phyloP scores from a whole-genome alignment of 2,888 invertebrate species.

The Pandemis corylana region DNA sequence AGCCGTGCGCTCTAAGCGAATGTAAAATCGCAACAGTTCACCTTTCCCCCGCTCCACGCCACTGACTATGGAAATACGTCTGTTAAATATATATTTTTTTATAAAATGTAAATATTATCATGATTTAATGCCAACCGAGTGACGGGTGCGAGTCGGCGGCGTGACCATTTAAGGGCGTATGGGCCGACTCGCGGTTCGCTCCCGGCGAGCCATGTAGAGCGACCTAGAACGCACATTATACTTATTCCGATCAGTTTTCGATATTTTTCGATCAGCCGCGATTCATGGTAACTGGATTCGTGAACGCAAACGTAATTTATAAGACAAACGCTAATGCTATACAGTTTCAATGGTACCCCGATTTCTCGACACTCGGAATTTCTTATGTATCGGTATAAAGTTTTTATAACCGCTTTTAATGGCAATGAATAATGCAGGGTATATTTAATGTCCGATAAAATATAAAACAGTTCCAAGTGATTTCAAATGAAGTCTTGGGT shows the following conservation, averaged over 20 bases:
- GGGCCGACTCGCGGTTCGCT: slow-evolving; percentile 62
- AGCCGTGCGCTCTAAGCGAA: not conserved
- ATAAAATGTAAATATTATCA: slow-evolving; percentile 72
- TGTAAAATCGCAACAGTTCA: not conserved
- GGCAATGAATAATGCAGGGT: slow-evolving; percentile 40
- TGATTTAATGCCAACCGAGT: slow-evolving; percentile 60
- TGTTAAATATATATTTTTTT: too few species aligned
- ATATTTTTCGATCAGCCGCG: slow-evolving; percentile 22
- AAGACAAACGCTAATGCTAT: slow-evolving; percentile 5
- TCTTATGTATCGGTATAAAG: slow-evolving; percentile 21
- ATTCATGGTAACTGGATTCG: not conserved
- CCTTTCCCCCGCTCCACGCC: not conserved
- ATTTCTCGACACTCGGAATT: slow-evolving; percentile 28
- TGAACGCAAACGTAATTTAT: not conserved
- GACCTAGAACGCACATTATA: slow-evolving; percentile 44
- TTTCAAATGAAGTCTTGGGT: not conserved
- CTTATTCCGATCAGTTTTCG: not conserved
- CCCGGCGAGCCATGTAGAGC: slow-evolving; percentile 63
- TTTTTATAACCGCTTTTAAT: slow-evolving; percentile 35
- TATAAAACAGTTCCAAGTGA: not conserved
- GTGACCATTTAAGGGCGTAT: slow-evolving; percentile 71
- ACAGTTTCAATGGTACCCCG: slow-evolving; percentile 42
- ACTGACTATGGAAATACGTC: slow-evolving; percentile 36
- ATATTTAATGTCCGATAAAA: slow-evolving; percentile 23
- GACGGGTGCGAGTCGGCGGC: slow-evolving; percentile 64